Evolutionary conservation across 2,113 vertebrate genomes (phyloP).

Genomic region (Mobula hypostoma): DNA sequence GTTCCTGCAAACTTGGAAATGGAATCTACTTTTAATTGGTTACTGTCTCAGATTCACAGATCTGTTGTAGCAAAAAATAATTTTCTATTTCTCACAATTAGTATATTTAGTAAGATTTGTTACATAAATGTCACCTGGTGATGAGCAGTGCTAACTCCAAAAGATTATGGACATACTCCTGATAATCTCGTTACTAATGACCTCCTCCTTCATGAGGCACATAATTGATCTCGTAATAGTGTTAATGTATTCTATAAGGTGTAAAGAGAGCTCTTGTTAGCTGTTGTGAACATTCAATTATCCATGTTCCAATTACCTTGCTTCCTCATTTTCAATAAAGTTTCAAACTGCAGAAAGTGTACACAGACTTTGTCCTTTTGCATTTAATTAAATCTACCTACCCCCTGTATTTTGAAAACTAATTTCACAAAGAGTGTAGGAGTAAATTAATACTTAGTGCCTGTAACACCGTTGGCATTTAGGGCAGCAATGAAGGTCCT

Average conservation of each 20-base stretch:
- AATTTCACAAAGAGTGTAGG: background rate
- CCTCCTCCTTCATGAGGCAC: background rate
- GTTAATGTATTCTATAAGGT: background rate
- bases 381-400: background rate
- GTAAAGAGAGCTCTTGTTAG: background rate
- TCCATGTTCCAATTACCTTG: background rate
- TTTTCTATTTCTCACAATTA: too few relatives aligned
- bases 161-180: background rate
- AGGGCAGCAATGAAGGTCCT: too few relatives aligned
- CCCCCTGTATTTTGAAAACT: background rate
- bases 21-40: background rate
- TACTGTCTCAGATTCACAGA: background rate
- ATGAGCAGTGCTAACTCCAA: background rate
- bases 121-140: background rate
- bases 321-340: background rate
- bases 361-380: background rate
- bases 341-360: background rate
- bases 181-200: constrained; percentile 1
- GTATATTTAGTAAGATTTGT: background rate
- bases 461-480: too few relatives aligned
- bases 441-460: too few relatives aligned
- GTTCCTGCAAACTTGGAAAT: background rate
- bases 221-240: background rate
- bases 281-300: background rate
- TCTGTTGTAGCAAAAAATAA: too few relatives aligned